Evolutionary conservation across 2,113 vertebrate species (phyloP).

Genomic region (Nymphicus hollandicus): DNA sequence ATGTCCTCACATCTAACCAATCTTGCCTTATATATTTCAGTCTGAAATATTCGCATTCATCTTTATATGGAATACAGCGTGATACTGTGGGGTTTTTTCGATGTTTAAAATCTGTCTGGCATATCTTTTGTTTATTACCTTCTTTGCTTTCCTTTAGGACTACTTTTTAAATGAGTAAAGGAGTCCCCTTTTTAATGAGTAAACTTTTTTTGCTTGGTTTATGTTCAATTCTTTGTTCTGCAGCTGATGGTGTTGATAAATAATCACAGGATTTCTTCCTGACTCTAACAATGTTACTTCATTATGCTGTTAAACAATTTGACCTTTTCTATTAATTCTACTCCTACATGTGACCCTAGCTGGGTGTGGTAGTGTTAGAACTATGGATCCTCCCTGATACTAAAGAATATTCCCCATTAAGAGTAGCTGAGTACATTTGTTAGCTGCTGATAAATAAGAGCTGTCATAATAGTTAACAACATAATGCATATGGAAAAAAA

Average conservation of each 20-base stretch:
- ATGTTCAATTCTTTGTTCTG: slow-evolving; percentile 15
- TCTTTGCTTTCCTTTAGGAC: not conserved
- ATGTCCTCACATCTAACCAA: not conserved
- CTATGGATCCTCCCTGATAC: not conserved
- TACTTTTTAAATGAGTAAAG: not conserved
- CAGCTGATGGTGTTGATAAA: slow-evolving; percentile 28
- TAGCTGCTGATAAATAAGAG: not conserved
- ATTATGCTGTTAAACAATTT: not conserved
- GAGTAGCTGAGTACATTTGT: not conserved
- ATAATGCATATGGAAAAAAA: not conserved
- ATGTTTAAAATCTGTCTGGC: not conserved
- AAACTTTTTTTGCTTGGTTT: not conserved
- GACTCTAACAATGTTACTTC: not conserved
- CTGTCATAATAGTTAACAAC: not conserved
- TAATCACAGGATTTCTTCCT: slow-evolving; percentile 15
- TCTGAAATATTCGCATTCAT: not conserved
- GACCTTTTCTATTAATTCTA: not conserved
- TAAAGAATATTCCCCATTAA: not conserved
- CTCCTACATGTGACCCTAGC: not conserved
- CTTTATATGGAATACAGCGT: not conserved
- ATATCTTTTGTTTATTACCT: not conserved
- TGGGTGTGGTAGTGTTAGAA: not conserved
- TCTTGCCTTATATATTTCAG: not conserved
- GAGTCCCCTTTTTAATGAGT: not conserved
- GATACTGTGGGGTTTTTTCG: not conserved